Percentiles rank a stretch among this genome's conserved stretches.
These are phyloP conservation scores for Hycleus cichorii DNA, from an alignment of 1,140 invertebrate genomes.

Conservation along the genomic window DNA sequence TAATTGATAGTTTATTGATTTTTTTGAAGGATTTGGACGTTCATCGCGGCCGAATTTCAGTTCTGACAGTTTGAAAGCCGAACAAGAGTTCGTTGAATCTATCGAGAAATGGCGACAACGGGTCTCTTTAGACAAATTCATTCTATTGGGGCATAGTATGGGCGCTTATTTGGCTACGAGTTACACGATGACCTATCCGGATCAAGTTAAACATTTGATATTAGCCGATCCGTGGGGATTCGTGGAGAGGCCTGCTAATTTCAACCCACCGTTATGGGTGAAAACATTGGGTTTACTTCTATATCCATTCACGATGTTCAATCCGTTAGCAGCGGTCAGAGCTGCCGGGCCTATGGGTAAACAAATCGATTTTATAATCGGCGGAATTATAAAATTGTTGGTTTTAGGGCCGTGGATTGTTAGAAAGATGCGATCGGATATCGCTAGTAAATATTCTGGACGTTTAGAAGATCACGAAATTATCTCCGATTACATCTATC, in stretches of 20 bases:
- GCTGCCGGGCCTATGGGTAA: conserved; percentile 82
- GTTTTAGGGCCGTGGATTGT: conserved; percentile 71
- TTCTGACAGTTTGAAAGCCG: conserved; percentile 70
- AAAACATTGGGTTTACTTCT: conserved; percentile 52
- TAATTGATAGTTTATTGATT: background rate
- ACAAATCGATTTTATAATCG: background rate
- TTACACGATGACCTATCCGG: conserved; percentile 79
- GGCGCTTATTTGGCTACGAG: conserved; percentile 89
- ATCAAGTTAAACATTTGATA: conserved; percentile 82
- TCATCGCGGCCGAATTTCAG: conserved; percentile 85
- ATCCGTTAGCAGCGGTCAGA: conserved; percentile 87
- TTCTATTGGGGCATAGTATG: conserved; percentile 92
- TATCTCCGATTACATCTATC: conserved; percentile 91
- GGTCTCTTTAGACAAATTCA: conserved; percentile 82
- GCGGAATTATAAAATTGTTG: conserved; percentile 1
- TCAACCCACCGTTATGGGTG: conserved; percentile 63
- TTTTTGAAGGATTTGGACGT: conserved; percentile 74
- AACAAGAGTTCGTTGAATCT: conserved; percentile 83
- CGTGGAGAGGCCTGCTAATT: conserved; percentile 65
- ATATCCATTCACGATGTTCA: conserved; percentile 71
- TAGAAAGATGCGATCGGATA: conserved; percentile 75
- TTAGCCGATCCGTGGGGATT: conserved; percentile 99
- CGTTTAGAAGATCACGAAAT: conserved; percentile 61
- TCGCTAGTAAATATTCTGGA: conserved; percentile 72
- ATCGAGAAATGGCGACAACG: conserved; percentile 91